Conservation (phyloP, 1,140 invertebrate genomes). For the Agrypnia vestita region DNA sequence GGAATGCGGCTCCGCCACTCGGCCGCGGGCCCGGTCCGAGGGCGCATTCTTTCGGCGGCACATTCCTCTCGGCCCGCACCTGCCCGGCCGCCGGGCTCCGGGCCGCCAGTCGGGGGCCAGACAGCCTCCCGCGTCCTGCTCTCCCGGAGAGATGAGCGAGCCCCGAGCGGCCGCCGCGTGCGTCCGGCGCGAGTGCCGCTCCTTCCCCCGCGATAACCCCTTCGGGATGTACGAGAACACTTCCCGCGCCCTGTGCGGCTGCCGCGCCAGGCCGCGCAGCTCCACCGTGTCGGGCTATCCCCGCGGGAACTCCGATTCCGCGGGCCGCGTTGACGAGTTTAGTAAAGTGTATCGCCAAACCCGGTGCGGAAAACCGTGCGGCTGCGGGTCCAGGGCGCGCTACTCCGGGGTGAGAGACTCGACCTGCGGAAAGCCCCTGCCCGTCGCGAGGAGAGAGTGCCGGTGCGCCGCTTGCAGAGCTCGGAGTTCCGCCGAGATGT, state of each 20-base stretch:
- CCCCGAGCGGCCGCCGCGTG: too few species aligned
- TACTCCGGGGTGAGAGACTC: constrained; percentile 43
- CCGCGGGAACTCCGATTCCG: constrained; percentile 24
- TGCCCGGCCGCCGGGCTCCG: background rate
- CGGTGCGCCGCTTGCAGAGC: constrained; percentile 40
- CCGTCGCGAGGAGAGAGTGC: constrained; percentile 16
- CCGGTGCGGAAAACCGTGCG: constrained; percentile 35
- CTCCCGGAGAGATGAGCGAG: background rate
- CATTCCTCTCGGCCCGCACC: constrained; percentile 63
- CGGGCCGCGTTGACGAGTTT: constrained; percentile 49
- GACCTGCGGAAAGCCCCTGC: constrained; percentile 20
- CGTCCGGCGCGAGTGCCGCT: too few species aligned
- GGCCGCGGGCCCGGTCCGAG: constrained; percentile 68
- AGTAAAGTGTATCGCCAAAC: constrained; percentile 48
- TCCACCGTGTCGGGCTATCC: constrained; percentile 53
- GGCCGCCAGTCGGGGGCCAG: background rate
- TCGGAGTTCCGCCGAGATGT: background rate
- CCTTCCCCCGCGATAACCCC: background rate
- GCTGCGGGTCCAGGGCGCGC: background rate
- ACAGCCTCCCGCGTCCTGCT: background rate
- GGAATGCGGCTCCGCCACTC: constrained; percentile 63
- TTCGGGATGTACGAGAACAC: background rate
- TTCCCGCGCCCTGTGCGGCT: constrained; percentile 41
- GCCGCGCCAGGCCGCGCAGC: constrained; percentile 44
- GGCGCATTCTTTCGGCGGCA: constrained; percentile 72